Evolutionary conservation across 2,113 vertebrate genomes (phyloP).

Genomic region (Cacatua alba): DNA sequence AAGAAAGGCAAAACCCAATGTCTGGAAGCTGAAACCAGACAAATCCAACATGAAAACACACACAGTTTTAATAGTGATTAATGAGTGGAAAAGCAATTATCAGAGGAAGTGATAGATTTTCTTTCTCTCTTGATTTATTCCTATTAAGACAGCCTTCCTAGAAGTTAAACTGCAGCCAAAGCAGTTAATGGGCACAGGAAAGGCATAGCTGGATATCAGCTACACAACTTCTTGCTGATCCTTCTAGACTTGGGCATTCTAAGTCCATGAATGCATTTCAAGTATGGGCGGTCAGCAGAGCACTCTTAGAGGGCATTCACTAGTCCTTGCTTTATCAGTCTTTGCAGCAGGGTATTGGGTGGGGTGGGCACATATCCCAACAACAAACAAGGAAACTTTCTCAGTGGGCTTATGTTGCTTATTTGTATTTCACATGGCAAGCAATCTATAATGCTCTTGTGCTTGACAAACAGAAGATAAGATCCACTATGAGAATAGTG

Average conservation of each 20-base stretch:
- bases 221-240: not conserved
- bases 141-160: not conserved
- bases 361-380: not conserved
- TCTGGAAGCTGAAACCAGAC: slow-evolving; percentile 16
- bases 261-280: not conserved
- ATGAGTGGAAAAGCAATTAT: not conserved
- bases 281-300: not conserved
- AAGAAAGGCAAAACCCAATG: not conserved
- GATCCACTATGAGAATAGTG: not conserved
- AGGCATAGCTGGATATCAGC: not conserved
- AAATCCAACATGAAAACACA: not conserved
- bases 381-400: not conserved
- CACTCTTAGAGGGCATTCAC: not conserved
- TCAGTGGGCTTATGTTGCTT: not conserved
- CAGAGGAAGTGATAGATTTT: not conserved
- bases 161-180: not conserved
- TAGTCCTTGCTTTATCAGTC: not conserved
- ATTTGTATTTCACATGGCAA: not conserved
- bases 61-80: not conserved
- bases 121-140: not conserved
- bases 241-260: not conserved
- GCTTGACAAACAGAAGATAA: not conserved
- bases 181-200: not conserved
- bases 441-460: not conserved
- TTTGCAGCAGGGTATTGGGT: not conserved